Evolutionary conservation across 2,113 vertebrate genomes (phyloP), one percentile per base, ranked within the genome.

Genomic region (Pluvianellus socialis): DNA sequence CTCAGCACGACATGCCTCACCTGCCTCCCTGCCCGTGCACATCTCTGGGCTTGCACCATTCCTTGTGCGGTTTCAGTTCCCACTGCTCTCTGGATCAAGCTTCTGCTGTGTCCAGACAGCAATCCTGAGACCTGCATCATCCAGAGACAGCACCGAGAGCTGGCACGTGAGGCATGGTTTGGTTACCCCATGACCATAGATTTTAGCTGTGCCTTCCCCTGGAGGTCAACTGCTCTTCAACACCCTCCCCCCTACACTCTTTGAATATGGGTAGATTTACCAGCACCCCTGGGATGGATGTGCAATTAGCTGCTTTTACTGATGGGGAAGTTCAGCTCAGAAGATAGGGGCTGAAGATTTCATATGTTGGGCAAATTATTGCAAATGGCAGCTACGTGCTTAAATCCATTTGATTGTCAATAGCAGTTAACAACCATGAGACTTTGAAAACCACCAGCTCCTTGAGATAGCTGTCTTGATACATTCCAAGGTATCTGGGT

Each of bases 331-430:
- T 84, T 77, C 47, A 55, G 19, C 19, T 86, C 38, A 22, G 42
- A 82, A 79, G 67, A 35, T 22, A 0, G 0, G 14, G 44, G 18
- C 4, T 1, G 1, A 70, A 40, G 19, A 44, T 70, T 74, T 68
- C 19, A 15, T 7, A 14, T 38, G 8, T 38, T 68, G 50, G 30
- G 44, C 9, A 86, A 73, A 68, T 68, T 11, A 26, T 28, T 79
- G 52, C 55, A 65, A 79, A 50, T 35, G 23, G 15, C 44, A 74
- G 24, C 14, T 45, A 17, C 1, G 8, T 52, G 42, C 33, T 68
- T 28, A 58, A 77, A 56, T 59, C 12, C 33, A 30, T 35, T 28
- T 70, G 45, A 40, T 44, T 24, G 13, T 38, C 71, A 50, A 24
- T 33, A 79, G 21, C 10, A 35, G 14, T 45, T 80, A 58, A 45